Evolutionary conservation across 2,797 vertebrate species (phyloP).

Genomic region (Amphiprion clarkii): DNA sequence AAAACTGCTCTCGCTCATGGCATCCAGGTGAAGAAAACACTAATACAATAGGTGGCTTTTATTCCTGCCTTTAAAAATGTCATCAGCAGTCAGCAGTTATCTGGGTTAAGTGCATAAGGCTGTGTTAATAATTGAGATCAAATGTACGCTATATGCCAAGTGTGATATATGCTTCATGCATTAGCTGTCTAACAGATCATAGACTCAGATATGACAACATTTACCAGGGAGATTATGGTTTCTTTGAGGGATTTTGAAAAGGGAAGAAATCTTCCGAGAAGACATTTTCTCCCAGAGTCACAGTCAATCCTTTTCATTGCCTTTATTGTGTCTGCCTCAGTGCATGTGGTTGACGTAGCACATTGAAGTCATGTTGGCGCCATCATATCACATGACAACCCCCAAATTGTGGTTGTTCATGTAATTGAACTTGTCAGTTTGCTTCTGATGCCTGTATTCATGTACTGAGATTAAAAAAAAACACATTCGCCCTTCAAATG

Average conservation of each 20-base stretch:
- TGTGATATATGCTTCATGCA: conserved; percentile 21
- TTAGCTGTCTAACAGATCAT: conserved; percentile 35
- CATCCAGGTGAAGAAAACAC: conserved; percentile 67
- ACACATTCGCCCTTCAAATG: conserved; percentile 63
- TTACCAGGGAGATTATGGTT: conserved; percentile 46
- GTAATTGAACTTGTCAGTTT: conserved; percentile 64
- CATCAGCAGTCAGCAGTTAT: conserved; percentile 52
- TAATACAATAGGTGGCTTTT: conserved; percentile 59
- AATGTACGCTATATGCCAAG: conserved; percentile 23
- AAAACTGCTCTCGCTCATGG: conserved; percentile 57
- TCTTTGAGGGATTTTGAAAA: conserved; percentile 46
- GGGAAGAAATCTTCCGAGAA: conserved; percentile 41
- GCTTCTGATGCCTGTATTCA: conserved; percentile 41
- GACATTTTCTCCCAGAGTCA: conserved; percentile 52
- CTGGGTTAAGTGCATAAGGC: conserved; percentile 37
- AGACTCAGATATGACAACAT: conserved; percentile 44
- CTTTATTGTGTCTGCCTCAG: conserved; percentile 43
- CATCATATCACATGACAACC: conserved; percentile 60
- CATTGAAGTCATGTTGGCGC: conserved; percentile 60
- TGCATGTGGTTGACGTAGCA: conserved; percentile 45
- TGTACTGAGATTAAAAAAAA: conserved; percentile 53
- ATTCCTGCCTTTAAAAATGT: conserved; percentile 52
- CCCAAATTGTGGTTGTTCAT: conserved; percentile 47
- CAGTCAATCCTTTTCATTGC: conserved; percentile 64
- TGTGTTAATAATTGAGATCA: conserved; percentile 64